These are phyloP conservation scores for Porites divaricata DNA, from an alignment of 92 coral and sea anemone genomes.

Conservation along the genomic window DNA sequence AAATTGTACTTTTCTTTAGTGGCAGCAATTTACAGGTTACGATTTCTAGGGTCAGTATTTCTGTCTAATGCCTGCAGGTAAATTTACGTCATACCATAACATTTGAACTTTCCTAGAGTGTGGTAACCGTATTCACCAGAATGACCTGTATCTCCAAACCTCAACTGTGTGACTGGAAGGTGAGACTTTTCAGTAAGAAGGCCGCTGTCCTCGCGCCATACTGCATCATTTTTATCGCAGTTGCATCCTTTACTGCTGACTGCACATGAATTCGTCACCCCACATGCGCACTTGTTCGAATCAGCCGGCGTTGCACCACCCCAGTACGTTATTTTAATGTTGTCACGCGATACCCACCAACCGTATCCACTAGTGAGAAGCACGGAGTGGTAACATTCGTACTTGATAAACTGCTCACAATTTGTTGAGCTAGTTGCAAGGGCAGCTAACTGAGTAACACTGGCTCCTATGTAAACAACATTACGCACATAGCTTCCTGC, in stretches of 20 bases:
- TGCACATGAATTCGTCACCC: constrained; percentile 17
- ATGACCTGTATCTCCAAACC: constrained; percentile 58
- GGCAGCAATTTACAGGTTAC: no score
- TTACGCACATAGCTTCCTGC: constrained; percentile 9
- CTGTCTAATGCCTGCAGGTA: no score
- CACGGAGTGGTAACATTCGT: constrained; percentile 2
- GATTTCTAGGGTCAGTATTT: no score
- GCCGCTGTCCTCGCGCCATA: constrained; percentile 53
- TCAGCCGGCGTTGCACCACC: constrained; percentile 35
- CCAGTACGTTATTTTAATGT: constrained; percentile 39
- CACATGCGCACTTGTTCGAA: constrained; percentile 61
- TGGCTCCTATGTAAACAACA: constrained; percentile 14
- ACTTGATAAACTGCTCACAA: constrained; percentile 53
- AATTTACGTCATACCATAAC: constrained; percentile 11
- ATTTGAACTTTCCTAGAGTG: constrained; percentile 55
- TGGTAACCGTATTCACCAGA: constrained; percentile 34
- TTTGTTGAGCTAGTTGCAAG: constrained; percentile 1
- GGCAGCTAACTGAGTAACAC: constrained; percentile 2
- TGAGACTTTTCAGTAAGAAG: constrained; percentile 33
- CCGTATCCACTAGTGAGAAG: neutral
- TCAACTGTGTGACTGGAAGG: constrained; percentile 50
- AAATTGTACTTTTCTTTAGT: no score
- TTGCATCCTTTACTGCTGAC: constrained; percentile 9
- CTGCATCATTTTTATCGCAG: constrained; percentile 30
- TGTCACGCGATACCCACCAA: constrained; percentile 53